Percentiles rank a stretch among this genome's conserved stretches.
Evolutionary conservation across 2,888 invertebrate genomes (phyloP).

Genomic region (Clusia tigrina): DNA sequence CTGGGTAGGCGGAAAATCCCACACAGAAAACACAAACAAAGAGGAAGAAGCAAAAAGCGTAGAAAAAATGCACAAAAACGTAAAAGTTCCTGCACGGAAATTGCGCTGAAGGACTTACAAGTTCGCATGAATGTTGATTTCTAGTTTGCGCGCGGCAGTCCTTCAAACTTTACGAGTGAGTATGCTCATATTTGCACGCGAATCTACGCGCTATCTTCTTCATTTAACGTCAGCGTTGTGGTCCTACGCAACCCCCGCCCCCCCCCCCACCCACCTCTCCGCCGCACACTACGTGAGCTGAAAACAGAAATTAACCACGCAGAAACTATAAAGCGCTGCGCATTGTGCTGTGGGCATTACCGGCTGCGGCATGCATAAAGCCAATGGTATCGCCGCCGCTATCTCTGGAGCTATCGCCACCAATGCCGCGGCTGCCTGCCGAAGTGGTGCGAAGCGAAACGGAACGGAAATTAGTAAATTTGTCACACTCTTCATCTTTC

Average conservation of each 20-base stretch:
- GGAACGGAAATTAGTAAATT: constrained; percentile 41
- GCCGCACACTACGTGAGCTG: constrained; percentile 39
- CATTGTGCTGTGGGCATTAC: no score
- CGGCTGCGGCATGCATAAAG: neutral
- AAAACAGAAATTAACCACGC: constrained; percentile 35
- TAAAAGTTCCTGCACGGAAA: neutral
- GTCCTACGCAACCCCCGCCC: no score
- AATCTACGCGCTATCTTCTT: no score
- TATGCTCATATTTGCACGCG: no score
- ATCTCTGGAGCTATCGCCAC: neutral
- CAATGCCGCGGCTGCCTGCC: constrained; percentile 6
- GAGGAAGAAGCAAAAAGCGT: neutral
- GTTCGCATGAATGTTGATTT: neutral
- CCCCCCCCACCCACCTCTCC: no score
- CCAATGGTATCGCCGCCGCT: neutral
- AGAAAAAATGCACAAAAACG: neutral
- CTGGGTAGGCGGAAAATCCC: no score
- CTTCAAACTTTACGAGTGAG: constrained; percentile 2
- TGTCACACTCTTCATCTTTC: constrained; percentile 37
- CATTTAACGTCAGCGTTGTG: no score
- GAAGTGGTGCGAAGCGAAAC: no score
- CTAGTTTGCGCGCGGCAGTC: neutral
- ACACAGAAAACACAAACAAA: no score
- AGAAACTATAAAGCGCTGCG: constrained; percentile 3
- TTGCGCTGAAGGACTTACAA: neutral